Evolutionary conservation across 2,113 vertebrate genomes (phyloP).

Genomic region (Nannospalax galili): DNA sequence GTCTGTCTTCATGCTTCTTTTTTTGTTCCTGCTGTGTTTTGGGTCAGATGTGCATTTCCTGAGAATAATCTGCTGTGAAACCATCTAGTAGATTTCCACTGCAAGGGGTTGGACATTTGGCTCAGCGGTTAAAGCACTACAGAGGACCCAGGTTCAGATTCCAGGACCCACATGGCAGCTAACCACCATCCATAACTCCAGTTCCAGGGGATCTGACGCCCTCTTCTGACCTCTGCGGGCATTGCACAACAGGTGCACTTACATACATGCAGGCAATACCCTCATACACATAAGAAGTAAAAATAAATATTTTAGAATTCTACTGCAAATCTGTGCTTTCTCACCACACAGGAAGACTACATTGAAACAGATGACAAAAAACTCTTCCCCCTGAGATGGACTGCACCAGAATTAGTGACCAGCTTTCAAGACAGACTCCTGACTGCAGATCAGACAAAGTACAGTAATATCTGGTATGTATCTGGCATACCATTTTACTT

Average conservation of each 20-base stretch:
- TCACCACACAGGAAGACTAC: constrained; percentile 93
- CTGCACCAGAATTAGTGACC: constrained; percentile 95
- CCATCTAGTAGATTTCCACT: neutral
- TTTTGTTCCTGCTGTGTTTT: neutral
- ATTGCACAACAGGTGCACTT: too few relatives aligned
- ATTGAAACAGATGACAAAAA: constrained; percentile 95
- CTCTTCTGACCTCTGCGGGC: too few relatives aligned
- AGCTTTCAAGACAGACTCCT: constrained; percentile 95
- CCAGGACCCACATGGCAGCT: too few relatives aligned
- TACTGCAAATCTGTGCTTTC: constrained; percentile 23
- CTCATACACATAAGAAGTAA: too few relatives aligned
- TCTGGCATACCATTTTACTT: neutral
- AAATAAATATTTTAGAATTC: neutral
- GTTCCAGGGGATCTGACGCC: too few relatives aligned
- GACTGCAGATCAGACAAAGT: constrained; percentile 94
- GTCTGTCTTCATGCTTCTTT: neutral
- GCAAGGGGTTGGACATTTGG: neutral
- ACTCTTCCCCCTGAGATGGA: constrained; percentile 94
- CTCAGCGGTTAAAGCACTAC: too few relatives aligned
- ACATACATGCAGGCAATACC: too few relatives aligned
- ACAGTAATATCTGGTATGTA: constrained; percentile 97
- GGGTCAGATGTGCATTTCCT: constrained; percentile 10
- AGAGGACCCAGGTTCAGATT: too few relatives aligned
- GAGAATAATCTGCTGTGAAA: constrained; percentile 17
- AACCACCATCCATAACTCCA: too few relatives aligned